These are phyloP conservation scores for Troides helena DNA, from an alignment of 2,888 invertebrate genomes.

Conservation along the genomic window DNA sequence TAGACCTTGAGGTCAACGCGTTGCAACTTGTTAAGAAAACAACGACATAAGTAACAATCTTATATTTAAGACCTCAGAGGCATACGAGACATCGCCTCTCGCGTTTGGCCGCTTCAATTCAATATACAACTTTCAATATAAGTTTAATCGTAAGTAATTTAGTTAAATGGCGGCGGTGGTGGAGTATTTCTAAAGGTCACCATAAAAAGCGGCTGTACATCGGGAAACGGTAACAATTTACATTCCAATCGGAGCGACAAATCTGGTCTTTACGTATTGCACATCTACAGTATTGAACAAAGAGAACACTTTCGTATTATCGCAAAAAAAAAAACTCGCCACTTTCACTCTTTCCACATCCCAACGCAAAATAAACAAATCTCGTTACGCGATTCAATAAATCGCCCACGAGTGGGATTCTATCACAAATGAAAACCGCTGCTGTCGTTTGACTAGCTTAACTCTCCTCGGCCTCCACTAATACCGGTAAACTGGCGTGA, in stretches of 20 bases:
- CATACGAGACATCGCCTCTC: constrained; percentile 1
- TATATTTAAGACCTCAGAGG: constrained; percentile 12
- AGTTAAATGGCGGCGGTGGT: too few relatives aligned
- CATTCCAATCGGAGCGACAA: constrained; percentile 39
- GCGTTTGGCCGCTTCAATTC: neutral
- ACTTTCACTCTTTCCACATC: constrained; percentile 70
- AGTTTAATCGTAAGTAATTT: too few relatives aligned
- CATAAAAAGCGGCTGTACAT: too few relatives aligned
- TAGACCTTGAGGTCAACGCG: constrained; percentile 25
- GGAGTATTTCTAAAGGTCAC: too few relatives aligned
- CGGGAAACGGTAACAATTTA: constrained; percentile 13
- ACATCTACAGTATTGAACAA: constrained; percentile 42
- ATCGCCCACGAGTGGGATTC: constrained; percentile 39
- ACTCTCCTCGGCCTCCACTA: constrained; percentile 81
- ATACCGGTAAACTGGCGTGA: constrained; percentile 78
- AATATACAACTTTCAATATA: neutral
- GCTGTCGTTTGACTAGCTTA: constrained; percentile 45
- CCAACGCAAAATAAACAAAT: constrained; percentile 68
- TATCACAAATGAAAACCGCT: constrained; percentile 45
- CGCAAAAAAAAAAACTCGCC: constrained; percentile 50
- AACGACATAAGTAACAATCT: constrained; percentile 6
- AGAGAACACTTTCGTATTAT: constrained; percentile 57
- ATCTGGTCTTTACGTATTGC: constrained; percentile 39
- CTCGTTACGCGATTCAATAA: constrained; percentile 49
- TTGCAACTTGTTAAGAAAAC: constrained; percentile 10